These are phyloP conservation scores for Hippocampus barbouri DNA, from an alignment of 2,113 vertebrate species.

Conservation along the genomic window DNA sequence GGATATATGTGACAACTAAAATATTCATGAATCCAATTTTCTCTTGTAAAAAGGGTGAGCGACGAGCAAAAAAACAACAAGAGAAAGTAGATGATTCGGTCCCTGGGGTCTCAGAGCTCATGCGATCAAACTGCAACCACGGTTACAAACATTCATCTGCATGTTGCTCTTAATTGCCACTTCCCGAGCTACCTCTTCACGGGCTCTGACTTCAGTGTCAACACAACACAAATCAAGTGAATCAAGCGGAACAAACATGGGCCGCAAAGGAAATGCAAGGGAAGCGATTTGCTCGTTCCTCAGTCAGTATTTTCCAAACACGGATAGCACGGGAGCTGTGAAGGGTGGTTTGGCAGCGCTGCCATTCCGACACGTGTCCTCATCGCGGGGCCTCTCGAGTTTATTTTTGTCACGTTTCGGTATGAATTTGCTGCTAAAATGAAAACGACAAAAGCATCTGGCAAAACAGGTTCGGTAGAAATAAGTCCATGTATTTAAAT, in stretches of 20 bases:
- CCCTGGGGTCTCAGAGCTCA: too few relatives aligned
- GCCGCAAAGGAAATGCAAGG: constrained; percentile 21
- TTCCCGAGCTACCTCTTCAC: not conserved
- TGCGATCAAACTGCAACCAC: not conserved
- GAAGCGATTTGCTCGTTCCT: constrained; percentile 15
- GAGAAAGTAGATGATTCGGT: too few relatives aligned
- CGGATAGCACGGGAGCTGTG: not conserved
- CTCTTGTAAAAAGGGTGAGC: too few relatives aligned
- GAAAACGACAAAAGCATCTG: not conserved
- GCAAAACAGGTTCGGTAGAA: not conserved
- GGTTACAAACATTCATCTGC: not conserved
- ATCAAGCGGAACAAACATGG: constrained; percentile 12
- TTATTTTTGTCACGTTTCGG: not conserved
- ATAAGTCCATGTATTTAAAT: not conserved
- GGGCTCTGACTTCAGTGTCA: constrained; percentile 2
- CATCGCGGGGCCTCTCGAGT: not conserved
- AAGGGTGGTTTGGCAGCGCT: not conserved
- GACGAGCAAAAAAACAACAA: too few relatives aligned
- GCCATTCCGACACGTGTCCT: not conserved
- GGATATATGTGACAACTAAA: too few relatives aligned
- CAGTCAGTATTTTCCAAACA: constrained; percentile 27
- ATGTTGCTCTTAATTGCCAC: not conserved
- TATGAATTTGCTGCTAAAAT: not conserved
- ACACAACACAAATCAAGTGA: constrained; percentile 24
- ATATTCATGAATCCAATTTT: too few relatives aligned